Conservation (phyloP, 2,888 invertebrate species). For the Lasioglossum lativentre region DNA sequence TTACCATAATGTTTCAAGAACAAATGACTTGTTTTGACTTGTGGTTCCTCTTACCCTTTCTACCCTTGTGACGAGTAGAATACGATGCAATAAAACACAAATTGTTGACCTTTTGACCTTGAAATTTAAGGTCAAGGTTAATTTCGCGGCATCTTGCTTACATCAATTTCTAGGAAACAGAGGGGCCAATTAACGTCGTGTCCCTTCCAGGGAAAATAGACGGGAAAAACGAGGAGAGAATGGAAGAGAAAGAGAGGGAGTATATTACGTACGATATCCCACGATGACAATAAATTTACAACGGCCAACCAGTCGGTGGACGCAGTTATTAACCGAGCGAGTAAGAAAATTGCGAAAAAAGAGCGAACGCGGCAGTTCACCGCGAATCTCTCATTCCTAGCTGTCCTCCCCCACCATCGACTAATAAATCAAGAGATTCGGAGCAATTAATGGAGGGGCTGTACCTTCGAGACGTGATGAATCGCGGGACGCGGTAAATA, state of each 20-base stretch:
- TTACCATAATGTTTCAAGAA: too few relatives aligned
- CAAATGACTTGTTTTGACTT: too few relatives aligned
- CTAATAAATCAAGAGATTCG: slow-evolving; percentile 22
- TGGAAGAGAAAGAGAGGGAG: slow-evolving; percentile 3
- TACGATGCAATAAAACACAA: too few relatives aligned
- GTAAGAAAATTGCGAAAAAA: slow-evolving; percentile 30
- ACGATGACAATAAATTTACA: slow-evolving; percentile 47
- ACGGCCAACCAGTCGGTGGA: neutral
- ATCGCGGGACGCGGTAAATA: neutral
- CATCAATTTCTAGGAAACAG: too few relatives aligned
- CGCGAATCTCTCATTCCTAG: neutral
- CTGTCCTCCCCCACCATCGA: neutral
- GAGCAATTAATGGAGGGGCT: neutral
- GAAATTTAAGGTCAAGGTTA: too few relatives aligned
- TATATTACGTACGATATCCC: slow-evolving; percentile 41
- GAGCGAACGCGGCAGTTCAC: slow-evolving; percentile 9
- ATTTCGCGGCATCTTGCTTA: too few relatives aligned
- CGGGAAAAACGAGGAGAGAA: neutral
- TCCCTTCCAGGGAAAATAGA: neutral
- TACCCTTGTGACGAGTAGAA: too few relatives aligned
- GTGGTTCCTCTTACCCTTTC: too few relatives aligned
- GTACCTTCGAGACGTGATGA: neutral
- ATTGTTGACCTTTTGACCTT: too few relatives aligned
- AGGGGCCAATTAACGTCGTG: neutral
- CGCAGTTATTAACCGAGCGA: slow-evolving; percentile 33